Evolutionary conservation across 1,140 invertebrate species (phyloP).

Genomic region (Bombus huntii): DNA sequence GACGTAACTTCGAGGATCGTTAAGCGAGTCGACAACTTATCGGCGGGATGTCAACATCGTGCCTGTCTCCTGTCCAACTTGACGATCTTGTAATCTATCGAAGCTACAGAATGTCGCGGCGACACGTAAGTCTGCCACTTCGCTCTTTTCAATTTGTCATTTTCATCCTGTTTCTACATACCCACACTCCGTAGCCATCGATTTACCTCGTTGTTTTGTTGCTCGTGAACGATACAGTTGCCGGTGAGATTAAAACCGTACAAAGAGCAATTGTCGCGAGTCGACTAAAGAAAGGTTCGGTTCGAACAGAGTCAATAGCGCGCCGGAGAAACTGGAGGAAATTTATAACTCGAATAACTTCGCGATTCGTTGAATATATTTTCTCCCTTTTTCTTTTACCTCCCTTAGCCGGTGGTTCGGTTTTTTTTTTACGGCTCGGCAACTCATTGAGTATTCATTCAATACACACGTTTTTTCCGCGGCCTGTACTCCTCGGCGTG

Average conservation of each 20-base stretch:
- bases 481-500: neutral
- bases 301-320: neutral
- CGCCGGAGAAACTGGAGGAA: neutral
- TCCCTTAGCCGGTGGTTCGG: neutral
- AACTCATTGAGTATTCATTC: slow-evolving; percentile 39
- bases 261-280: neutral
- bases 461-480: slow-evolving; percentile 19
- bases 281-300: neutral
- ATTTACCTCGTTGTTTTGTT: neutral
- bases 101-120: slow-evolving; percentile 23
- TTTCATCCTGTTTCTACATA: neutral
- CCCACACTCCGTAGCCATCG: neutral
- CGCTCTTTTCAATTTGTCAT: neutral
- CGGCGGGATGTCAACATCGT: slow-evolving; percentile 56
- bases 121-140: slow-evolving; percentile 50
- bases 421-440: slow-evolving; percentile 5
- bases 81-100: slow-evolving; percentile 52
- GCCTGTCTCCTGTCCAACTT: slow-evolving; percentile 31
- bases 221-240: neutral
- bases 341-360: slow-evolving; percentile 30
- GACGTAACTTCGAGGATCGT: slow-evolving; percentile 33
- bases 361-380: slow-evolving; percentile 36
- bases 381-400: neutral
- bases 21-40: slow-evolving; percentile 49
- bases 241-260: slow-evolving; percentile 21